phyloP scores from a whole-genome alignment of 1,140 invertebrate genomes.

The Drusus annulatus region DNA sequence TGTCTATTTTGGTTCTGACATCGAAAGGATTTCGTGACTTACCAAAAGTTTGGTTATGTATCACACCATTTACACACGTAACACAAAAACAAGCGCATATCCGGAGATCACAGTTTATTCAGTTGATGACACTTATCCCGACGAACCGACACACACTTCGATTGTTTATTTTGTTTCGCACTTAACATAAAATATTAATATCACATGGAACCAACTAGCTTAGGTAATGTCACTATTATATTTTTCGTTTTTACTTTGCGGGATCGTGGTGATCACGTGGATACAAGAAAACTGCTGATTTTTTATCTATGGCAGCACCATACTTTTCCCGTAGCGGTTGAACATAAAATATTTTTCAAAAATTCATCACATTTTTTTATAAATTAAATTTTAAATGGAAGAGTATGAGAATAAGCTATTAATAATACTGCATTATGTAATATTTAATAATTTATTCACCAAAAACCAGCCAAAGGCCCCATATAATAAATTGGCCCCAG shows the following conservation, averaged over 20 bases:
- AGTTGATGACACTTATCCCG: neutral
- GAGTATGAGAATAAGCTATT: no score
- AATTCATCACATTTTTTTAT: no score
- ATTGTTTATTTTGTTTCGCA: slow-evolving; percentile 24
- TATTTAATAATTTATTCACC: no score
- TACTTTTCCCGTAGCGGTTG: no score
- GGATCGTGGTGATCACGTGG: slow-evolving; percentile 42
- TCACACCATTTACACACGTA: slow-evolving; percentile 34
- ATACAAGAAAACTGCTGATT: neutral
- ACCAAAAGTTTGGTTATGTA: slow-evolving; percentile 48
- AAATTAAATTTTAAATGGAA: no score
- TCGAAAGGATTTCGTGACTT: slow-evolving; percentile 22
- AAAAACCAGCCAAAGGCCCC: no score
- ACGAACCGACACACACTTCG: neutral
- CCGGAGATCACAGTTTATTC: neutral
- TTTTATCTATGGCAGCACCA: no score
- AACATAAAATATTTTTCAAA: no score
- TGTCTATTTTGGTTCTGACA: slow-evolving; percentile 43
- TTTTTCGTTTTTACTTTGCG: slow-evolving; percentile 22
- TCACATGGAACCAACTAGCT: slow-evolving; percentile 38
- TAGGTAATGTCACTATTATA: slow-evolving; percentile 43
- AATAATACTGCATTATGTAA: no score
- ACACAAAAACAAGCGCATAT: slow-evolving; percentile 22
- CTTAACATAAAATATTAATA: slow-evolving; percentile 18
- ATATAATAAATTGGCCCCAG: no score